These are phyloP conservation scores for Lepus europaeus DNA, from an alignment of 2,113 vertebrate genomes.

Conservation along the genomic window DNA sequence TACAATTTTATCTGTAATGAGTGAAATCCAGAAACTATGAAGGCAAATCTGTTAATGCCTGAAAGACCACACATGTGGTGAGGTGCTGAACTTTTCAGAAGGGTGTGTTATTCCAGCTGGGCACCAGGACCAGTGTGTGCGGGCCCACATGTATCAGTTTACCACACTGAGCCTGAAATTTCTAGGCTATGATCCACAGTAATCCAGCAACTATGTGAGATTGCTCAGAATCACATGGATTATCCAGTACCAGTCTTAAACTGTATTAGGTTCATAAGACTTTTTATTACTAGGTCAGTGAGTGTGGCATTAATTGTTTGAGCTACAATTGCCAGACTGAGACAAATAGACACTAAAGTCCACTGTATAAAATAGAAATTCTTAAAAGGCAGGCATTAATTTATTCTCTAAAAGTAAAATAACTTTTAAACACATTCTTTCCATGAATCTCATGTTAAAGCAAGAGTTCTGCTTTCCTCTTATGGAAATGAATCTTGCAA, in stretches of 20 bases:
- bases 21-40: conserved; percentile 35
- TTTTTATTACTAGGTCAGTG: neutral
- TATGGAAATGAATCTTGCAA: neutral
- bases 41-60: conserved; percentile 39
- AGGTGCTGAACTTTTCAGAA: conserved; percentile 18
- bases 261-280: neutral
- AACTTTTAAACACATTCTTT: conserved; percentile 17
- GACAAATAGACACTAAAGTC: neutral
- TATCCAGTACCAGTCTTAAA: neutral
- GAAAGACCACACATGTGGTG: conserved; percentile 49
- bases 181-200: neutral
- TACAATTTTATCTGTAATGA: conserved; percentile 15
- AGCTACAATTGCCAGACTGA: neutral
- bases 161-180: neutral
- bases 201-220: neutral
- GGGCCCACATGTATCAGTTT: neutral
- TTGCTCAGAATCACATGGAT: neutral
- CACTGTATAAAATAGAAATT: neutral
- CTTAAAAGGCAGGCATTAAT: neutral
- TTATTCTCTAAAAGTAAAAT: conserved; percentile 35
- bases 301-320: neutral
- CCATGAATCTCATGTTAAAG: neutral
- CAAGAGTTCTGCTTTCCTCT: neutral
- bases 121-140: neutral
- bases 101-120: conserved; percentile 69